Evolutionary conservation across 2,797 vertebrate species (phyloP).

Genomic region (Phataginus tricuspis): DNA sequence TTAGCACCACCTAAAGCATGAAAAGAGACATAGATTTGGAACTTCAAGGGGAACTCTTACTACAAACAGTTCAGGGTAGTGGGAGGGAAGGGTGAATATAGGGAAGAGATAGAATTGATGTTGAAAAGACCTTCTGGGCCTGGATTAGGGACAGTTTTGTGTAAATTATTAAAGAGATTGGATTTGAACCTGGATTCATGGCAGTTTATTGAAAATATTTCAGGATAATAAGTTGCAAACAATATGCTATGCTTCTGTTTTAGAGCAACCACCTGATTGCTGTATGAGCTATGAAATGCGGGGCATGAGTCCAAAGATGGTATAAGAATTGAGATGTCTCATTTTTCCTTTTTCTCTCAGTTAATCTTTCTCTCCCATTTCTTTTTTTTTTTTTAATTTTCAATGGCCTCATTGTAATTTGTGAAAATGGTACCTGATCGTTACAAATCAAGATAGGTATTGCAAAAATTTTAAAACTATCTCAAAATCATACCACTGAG

Average conservation of each 20-base stretch:
- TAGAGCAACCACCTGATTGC: not conserved
- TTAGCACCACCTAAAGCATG: not conserved
- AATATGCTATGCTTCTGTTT: not conserved
- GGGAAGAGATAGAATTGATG: not conserved
- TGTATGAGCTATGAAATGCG: not conserved
- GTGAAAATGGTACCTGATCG: not conserved
- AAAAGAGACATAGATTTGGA: not conserved
- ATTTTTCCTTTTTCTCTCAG: conserved; percentile 10
- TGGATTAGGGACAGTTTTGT: not conserved
- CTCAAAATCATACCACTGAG: not conserved
- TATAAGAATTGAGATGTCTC: not conserved
- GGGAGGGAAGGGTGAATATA: not conserved
- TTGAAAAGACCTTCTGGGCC: not conserved
- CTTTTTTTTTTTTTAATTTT: not conserved
- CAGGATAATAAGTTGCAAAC: not conserved
- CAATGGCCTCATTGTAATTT: not conserved
- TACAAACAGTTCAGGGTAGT: not conserved
- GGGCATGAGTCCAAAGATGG: not conserved
- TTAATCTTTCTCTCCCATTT: not conserved
- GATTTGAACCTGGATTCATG: not conserved
- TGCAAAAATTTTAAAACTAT: not conserved
- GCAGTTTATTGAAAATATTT: not conserved
- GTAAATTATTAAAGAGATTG: not conserved
- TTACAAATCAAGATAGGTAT: not conserved
- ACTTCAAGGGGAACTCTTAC: not conserved